phyloP scores from a whole-genome alignment of 2,888 invertebrate species.

The Allacma fusca region DNA sequence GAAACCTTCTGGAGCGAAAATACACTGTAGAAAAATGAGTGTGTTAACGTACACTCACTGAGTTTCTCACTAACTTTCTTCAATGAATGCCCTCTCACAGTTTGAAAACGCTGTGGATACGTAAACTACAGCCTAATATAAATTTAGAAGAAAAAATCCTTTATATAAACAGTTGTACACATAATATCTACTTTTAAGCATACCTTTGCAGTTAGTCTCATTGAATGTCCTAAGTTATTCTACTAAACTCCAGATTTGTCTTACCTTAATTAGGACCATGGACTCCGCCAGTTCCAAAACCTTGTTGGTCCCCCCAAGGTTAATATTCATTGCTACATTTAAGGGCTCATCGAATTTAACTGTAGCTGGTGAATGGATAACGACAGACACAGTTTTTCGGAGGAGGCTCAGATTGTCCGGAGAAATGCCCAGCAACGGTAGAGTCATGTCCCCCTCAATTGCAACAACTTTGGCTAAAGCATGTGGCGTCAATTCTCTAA shows the following conservation, averaged over 20 bases:
- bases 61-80: conserved; percentile 18
- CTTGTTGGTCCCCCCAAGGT: conserved; percentile 7
- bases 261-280: conserved; percentile 17
- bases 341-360: conserved; percentile 25
- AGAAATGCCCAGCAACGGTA: conserved; percentile 17
- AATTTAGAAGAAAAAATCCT: too few relatives aligned
- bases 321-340: conserved; percentile 1
- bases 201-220: too few relatives aligned
- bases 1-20: too few relatives aligned
- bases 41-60: neutral
- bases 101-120: conserved; percentile 33
- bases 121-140: conserved; percentile 27
- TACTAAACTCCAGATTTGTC: too few relatives aligned
- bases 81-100: conserved; percentile 20
- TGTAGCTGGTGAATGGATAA: conserved; percentile 28
- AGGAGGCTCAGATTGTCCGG: neutral
- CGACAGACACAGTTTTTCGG: neutral
- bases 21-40: neutral
- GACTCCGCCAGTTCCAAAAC: conserved; percentile 5
- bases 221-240: too few relatives aligned
- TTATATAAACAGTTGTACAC: too few relatives aligned
- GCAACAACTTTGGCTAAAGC: neutral
- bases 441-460: conserved; percentile 7
- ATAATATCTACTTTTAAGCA: too few relatives aligned
- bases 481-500: neutral